These are phyloP conservation scores for Phasianus colchicus DNA, from an alignment of 2,113 vertebrate species.

Conservation along the genomic window DNA sequence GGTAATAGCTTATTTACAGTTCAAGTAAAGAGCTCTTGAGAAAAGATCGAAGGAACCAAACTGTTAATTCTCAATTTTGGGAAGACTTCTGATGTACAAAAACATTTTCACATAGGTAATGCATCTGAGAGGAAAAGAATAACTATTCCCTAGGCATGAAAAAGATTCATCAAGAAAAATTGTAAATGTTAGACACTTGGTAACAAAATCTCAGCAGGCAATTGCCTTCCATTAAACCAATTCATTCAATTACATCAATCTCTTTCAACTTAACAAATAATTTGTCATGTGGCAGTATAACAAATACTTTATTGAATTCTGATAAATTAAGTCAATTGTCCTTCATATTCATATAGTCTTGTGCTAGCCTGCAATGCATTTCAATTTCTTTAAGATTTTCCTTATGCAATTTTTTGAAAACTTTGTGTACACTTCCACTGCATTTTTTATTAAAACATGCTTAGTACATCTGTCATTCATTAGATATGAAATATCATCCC, in stretches of 20 bases:
- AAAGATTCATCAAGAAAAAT: background rate
- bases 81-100: background rate
- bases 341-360: background rate
- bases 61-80: background rate
- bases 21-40: background rate
- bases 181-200: background rate
- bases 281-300: background rate
- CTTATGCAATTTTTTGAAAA: background rate
- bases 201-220: background rate
- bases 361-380: background rate
- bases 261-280: background rate
- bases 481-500: background rate
- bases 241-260: background rate
- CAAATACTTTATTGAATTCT: background rate
- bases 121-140: background rate
- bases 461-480: background rate
- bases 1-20: background rate
- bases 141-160: background rate
- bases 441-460: background rate
- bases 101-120: background rate
- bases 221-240: background rate
- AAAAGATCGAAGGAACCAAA: background rate
- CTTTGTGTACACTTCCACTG: background rate
- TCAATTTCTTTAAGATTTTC: background rate
- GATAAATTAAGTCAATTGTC: background rate